Base-by-base conservation (phyloP, 2,888 invertebrate genomes). In the Xylota segnis region DNA sequence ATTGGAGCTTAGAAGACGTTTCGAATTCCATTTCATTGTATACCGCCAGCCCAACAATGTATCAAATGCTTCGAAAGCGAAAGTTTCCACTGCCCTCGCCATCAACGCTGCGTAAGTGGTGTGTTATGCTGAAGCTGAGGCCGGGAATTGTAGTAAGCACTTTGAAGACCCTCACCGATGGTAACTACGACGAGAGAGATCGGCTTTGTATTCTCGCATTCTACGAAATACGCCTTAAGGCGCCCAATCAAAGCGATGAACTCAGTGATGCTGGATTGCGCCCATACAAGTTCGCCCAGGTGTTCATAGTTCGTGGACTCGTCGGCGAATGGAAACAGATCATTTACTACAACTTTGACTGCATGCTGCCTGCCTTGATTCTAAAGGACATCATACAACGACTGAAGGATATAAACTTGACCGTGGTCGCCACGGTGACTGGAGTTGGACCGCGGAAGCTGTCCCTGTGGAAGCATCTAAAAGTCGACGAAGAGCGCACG, bases 301-400 rank as follows among this genome's bases (percentile, higher is more conserved):
- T 78, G 16, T 68, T 77, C 23, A 71, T 78, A 0, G 16, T 71
- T 1, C 61, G 78, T 1, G 78, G 56, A 37, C 71, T 78, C 16
- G 16, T 63, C 0, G 32, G 34, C 43, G 56, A 71, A 0, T 78
- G 78, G 78, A 78, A 71, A 10, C 63, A 78, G 0, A 63, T 71
- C 6, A 29, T 78, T 37, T 78, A 71, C 29, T 78, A 71, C 16
- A 65, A 78, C 50, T 78, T 65, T 27, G 78, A 78, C 14, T 78
- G 78, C 37, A 78, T 71, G 71, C 45, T 78, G 63, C 71, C 63
- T 2, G 27, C 4, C 9, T 29, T 71, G 43, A 37, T 78, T 7
- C 4, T 78, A 0, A 61, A 78, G 12, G 56, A 71, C 27, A 37
- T 78, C 45, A 70, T 78, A 16, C 45, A 47, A 3, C 9, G 23